Base-by-base conservation (phyloP, 1,140 invertebrate genomes). In the Trialeurodes vaporariorum region DNA sequence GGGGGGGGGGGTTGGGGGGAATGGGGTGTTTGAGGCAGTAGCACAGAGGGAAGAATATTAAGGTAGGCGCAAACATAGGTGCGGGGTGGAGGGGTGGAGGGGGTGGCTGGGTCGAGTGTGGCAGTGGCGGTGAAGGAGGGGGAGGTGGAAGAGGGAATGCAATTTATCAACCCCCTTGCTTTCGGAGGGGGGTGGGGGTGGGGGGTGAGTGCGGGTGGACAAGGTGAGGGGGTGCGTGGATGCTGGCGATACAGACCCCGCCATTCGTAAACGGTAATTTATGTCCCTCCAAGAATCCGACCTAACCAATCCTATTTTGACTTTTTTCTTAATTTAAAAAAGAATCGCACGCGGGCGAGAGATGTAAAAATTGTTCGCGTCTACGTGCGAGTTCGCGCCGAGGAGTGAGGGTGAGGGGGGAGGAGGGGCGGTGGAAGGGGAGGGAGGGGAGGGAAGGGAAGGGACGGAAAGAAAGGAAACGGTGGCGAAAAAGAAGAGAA, bases 311-410 rank as follows among this genome's bases (percentile, higher is more conserved):
- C 34, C 34, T 49, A 49, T 49, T 49, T 49, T 49, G 34, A 49
- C 34, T 49, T 49, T 49, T 49, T 49, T 49, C 34, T 49, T 49
- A 49, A 49, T 49, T 49, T 49, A 49, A 49, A 49, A 49, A 49
- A 49, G 34, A 49, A 49, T 49, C 34, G 34, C 34, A 17, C 34
- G 34, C 17, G 34, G 17, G 34, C 17, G 34, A 49, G 34, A 49
- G 34, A 49, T 49, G 34, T 49, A 49, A 49, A 49, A 49, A 5
- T 49, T 17, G 34, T 9, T 5, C 34, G 34, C 5, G 34, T n/a
- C n/a, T n/a, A n/a, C n/a, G n/a, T n/a, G n/a, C n/a, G n/a, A n/a
- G n/a, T n/a, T n/a, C n/a, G n/a, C n/a, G n/a, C n/a, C n/a, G n/a
- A n/a, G n/a, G n/a, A n/a, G n/a, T n/a, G n/a, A n/a, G n/a, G n/a